phyloP scores from a whole-genome alignment of 1,140 invertebrate species.

The Brachionus koreanus region DNA sequence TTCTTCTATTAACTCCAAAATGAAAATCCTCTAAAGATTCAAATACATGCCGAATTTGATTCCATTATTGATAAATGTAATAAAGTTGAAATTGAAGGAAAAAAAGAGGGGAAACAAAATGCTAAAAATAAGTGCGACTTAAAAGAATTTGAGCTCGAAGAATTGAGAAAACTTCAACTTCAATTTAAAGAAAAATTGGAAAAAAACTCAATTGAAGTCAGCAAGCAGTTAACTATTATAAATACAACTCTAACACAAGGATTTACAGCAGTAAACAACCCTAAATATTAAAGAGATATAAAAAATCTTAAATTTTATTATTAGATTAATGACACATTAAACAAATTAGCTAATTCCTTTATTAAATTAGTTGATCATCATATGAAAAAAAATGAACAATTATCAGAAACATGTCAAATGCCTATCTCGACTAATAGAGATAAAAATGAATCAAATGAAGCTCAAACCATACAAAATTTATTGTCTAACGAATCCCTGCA shows the following conservation, averaged over 20 bases:
- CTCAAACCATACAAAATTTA: background rate
- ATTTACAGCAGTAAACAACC: background rate
- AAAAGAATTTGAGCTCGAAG: background rate
- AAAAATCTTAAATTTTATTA: background rate
- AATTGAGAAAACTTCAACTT: background rate
- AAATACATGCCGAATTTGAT: background rate
- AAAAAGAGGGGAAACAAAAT: conserved; percentile 2
- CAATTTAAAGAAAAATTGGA: background rate
- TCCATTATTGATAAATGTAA: background rate
- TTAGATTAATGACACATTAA: background rate
- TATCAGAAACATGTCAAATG: background rate
- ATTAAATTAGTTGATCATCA: background rate
- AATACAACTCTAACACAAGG: background rate
- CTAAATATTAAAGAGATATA: background rate
- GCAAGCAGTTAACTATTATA: background rate
- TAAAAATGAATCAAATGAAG: background rate
- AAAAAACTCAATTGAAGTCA: background rate
- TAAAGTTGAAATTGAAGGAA: background rate
- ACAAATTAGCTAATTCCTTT: background rate
- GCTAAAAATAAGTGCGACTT: conserved; percentile 24
- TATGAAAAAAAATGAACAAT: background rate
- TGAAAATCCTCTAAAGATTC: background rate
- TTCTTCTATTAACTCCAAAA: background rate
- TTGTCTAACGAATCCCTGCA: background rate
- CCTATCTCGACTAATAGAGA: background rate